Percentiles rank a stretch among this genome's conserved stretches.
Conservation (phyloP, 2,797 vertebrate genomes). For the Syngnathus rostellatus region DNA sequence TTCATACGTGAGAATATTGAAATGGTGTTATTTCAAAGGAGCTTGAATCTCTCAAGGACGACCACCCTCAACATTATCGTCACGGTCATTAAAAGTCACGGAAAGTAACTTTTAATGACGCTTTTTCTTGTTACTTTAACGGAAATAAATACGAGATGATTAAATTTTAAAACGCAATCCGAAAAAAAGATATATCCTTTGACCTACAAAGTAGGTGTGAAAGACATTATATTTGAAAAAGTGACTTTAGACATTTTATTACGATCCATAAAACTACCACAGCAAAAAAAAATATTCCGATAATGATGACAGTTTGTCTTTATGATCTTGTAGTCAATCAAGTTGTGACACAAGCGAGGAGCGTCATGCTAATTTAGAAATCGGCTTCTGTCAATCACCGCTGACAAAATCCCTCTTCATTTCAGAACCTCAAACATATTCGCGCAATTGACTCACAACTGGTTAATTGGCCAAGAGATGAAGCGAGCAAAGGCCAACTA, state of each 20-base stretch:
- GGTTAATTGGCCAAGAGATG: background rate
- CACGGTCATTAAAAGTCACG: constrained; percentile 58
- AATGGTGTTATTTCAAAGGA: constrained; percentile 38
- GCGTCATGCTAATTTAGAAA: background rate
- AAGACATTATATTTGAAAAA: no score
- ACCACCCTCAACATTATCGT: constrained; percentile 33
- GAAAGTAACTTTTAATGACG: constrained; percentile 56
- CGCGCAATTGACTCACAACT: background rate
- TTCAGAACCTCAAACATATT: background rate
- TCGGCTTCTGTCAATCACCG: background rate
- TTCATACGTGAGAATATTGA: constrained; percentile 28
- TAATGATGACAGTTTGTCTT: background rate
- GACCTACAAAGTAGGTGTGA: constrained; percentile 39
- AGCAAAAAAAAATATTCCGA: no score
- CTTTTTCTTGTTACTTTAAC: constrained; percentile 42
- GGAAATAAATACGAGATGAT: constrained; percentile 32
- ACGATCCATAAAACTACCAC: no score
- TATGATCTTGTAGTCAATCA: background rate
- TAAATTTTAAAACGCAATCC: constrained; percentile 29
- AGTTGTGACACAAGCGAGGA: background rate
- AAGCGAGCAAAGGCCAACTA: background rate
- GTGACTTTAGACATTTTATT: no score
- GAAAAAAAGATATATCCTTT: constrained; percentile 24
- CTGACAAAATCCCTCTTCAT: background rate
- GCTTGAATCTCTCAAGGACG: constrained; percentile 28